phyloP scores from a whole-genome alignment of 2,113 vertebrate species.

The Butastur rufipennis region DNA sequence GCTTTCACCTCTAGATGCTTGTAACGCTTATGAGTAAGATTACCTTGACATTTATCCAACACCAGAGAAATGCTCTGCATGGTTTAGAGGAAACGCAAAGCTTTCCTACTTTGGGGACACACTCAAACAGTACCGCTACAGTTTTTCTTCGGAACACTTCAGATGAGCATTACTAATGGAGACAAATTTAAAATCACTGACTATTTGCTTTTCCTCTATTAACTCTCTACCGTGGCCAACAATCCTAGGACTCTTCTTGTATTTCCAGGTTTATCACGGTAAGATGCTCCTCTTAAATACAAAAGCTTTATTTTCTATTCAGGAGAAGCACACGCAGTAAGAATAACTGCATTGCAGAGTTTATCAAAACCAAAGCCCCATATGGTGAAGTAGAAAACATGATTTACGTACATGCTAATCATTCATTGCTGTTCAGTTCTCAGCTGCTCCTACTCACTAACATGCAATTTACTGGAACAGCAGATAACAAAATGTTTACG shows the following conservation, averaged over 20 bases:
- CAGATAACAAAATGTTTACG: accelerated
- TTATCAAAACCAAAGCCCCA: background rate
- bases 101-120: background rate
- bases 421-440: background rate
- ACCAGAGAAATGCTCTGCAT: background rate
- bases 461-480: background rate
- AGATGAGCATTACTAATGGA: background rate
- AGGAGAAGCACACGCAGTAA: background rate
- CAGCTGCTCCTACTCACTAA: background rate
- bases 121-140: background rate
- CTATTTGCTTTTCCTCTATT: background rate
- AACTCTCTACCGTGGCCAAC: background rate
- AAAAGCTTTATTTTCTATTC: background rate
- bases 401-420: background rate
- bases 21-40: background rate
- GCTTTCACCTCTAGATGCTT: background rate
- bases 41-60: background rate
- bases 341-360: background rate
- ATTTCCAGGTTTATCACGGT: background rate
- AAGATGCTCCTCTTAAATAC: background rate
- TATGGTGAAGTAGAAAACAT: background rate
- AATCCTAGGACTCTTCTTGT: background rate
- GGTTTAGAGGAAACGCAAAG: background rate
- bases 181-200: background rate
- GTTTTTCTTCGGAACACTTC: background rate